A percentile compares a stretch with the other conserved stretches of the same genome.
phyloP scores from a whole-genome alignment of 2,113 vertebrate genomes.

The Perca flavescens region DNA sequence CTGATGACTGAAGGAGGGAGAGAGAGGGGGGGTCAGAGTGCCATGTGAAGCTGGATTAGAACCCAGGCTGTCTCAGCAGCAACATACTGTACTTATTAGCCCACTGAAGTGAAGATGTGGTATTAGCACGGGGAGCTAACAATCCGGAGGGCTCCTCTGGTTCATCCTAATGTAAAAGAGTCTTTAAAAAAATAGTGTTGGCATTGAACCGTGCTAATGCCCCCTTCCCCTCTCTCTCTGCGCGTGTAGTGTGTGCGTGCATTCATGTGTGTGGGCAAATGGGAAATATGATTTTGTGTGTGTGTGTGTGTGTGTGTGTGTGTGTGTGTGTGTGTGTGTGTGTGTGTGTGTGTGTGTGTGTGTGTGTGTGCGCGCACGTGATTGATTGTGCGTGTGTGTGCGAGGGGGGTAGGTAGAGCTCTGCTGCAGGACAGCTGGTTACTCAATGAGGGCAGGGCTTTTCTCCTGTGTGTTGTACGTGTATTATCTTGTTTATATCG shows the following conservation, averaged over 20 bases:
- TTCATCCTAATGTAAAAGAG: constrained; percentile 56
- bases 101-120: constrained; percentile 63
- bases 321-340: constrained; percentile 42
- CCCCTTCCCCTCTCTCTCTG: constrained; percentile 55
- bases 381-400: constrained; percentile 35
- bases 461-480: constrained; percentile 71
- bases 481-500: constrained; percentile 78
- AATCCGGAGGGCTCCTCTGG: constrained; percentile 53
- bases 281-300: constrained; percentile 41
- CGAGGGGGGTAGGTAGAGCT: constrained; percentile 76
- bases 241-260: constrained; percentile 40
- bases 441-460: constrained; percentile 77
- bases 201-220: constrained; percentile 75
- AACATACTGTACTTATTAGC: constrained; percentile 59
- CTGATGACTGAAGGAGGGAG: constrained; percentile 43
- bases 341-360: constrained; percentile 44
- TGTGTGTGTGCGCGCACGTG: constrained; percentile 37
- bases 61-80: constrained; percentile 50
- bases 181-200: constrained; percentile 61
- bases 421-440: constrained; percentile 87
- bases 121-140: constrained; percentile 78
- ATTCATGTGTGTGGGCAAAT: constrained; percentile 56
- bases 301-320: constrained; percentile 44
- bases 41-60: constrained; percentile 59
- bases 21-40: constrained; percentile 23